A percentile compares a stretch with the other conserved stretches of the same genome.
Evolutionary conservation across 2,797 vertebrate genomes (phyloP).

Genomic region (Sebastes trivittatus): DNA sequence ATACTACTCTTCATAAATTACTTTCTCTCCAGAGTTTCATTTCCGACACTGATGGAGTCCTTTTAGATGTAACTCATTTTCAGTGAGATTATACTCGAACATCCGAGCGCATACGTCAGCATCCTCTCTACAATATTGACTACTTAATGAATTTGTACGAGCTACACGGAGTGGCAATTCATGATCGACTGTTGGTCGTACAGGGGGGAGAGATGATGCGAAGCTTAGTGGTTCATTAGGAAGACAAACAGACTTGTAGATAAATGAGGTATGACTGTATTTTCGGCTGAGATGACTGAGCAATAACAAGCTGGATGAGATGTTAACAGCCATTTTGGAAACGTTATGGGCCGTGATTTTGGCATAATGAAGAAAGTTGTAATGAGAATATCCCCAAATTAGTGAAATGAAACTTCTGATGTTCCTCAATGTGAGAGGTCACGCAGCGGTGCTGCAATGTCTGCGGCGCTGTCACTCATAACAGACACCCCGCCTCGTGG

Average conservation of each 20-base stretch:
- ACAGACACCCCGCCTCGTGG: constrained; percentile 32
- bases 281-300: constrained; percentile 24
- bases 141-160: constrained; percentile 22
- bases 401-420: constrained; percentile 21
- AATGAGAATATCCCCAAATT: constrained; percentile 8
- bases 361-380: constrained; percentile 20
- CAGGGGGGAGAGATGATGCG: not conserved
- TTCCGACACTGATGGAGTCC: constrained; percentile 6
- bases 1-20: not conserved
- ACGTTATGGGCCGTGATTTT: constrained; percentile 12
- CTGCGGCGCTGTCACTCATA: not conserved
- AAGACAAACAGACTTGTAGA: constrained; percentile 34
- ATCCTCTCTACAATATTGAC: not conserved
- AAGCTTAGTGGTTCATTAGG: constrained; percentile 33
- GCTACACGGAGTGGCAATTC: constrained; percentile 6
- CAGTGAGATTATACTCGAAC: constrained; percentile 10
- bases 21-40: constrained; percentile 9
- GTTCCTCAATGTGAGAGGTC: constrained; percentile 20
- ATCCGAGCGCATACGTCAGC: constrained; percentile 12
- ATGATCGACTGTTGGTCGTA: constrained; percentile 11
- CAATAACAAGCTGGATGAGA: constrained; percentile 23
- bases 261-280: constrained; percentile 30
- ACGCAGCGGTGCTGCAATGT: constrained; percentile 2
- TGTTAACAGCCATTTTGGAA: not conserved
- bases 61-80: constrained; percentile 38